Evolutionary conservation across 2,797 vertebrate species (phyloP).

Genomic region (Chrosomus eos): DNA sequence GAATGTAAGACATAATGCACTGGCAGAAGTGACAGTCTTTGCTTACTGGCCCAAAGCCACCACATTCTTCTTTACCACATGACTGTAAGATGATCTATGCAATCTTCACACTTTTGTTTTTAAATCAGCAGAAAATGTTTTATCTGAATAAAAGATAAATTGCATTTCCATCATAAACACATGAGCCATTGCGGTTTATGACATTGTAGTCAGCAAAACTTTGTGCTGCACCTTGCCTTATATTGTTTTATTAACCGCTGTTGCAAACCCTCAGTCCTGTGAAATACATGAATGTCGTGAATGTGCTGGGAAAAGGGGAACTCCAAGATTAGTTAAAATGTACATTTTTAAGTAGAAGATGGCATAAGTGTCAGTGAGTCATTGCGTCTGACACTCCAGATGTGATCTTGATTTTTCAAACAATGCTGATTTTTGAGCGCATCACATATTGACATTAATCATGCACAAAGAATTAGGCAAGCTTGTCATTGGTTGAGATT

Average conservation of each 20-base stretch:
- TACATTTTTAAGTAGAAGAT: not conserved
- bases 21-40: not conserved
- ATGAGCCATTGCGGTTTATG: not conserved
- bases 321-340: constrained; percentile 22
- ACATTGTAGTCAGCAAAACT: constrained; percentile 5
- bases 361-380: constrained; percentile 42
- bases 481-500: not conserved
- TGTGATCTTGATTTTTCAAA: not conserved
- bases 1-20: not conserved
- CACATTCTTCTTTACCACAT: not conserved
- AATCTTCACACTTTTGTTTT: constrained; percentile 23
- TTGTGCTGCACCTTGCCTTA: constrained; percentile 14
- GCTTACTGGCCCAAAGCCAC: not conserved
- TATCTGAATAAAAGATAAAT: not conserved
- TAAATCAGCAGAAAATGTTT: not conserved
- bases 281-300: not conserved
- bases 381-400: constrained; percentile 7
- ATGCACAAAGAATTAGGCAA: not conserved
- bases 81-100: not conserved
- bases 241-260: constrained; percentile 1
- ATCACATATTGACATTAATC: not conserved
- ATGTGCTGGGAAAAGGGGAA: constrained; percentile 41
- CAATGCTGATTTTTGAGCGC: not conserved
- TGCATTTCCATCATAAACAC: constrained; percentile 14
- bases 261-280: not conserved